Conservation (phyloP, 1,140 invertebrate genomes). For the Mamestra configurata region DNA sequence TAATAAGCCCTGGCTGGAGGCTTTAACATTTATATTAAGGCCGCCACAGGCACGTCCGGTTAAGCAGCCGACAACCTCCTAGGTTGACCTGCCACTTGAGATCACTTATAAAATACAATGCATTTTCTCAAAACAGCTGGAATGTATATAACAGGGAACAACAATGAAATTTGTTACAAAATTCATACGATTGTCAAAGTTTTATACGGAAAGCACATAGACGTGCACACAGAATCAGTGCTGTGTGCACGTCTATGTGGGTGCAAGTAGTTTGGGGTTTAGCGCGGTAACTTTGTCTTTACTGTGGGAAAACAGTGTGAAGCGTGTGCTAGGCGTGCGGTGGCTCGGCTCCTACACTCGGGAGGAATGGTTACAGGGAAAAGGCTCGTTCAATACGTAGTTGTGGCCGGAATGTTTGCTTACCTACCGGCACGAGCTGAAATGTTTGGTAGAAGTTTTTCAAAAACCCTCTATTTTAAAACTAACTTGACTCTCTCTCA, state of each 20-base stretch:
- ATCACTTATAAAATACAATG: too few species aligned
- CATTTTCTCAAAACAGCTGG: neutral
- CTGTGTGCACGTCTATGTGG: neutral
- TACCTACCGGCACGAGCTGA: neutral
- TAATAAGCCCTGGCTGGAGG: too few species aligned
- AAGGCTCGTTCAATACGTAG: slow-evolving; percentile 9
- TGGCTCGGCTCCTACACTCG: neutral
- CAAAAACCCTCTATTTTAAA: neutral
- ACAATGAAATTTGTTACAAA: slow-evolving; percentile 32
- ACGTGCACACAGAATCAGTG: neutral
- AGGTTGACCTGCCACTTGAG: too few species aligned
- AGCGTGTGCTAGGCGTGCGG: slow-evolving; percentile 4
- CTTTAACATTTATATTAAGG: too few species aligned
- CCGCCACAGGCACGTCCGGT: too few species aligned
- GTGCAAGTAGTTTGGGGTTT: slow-evolving; percentile 13
- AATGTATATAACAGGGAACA: slow-evolving; percentile 6
- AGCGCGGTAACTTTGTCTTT: slow-evolving; percentile 34
- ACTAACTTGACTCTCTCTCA: neutral
- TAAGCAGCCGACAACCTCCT: too few species aligned
- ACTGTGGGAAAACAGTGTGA: slow-evolving; percentile 11
- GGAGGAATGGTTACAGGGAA: neutral
- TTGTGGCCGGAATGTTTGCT: neutral
- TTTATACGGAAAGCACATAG: slow-evolving; percentile 33
- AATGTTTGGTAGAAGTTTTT: slow-evolving; percentile 10
- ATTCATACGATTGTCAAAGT: slow-evolving; percentile 48